Percentiles rank a stretch among this genome's conserved stretches.
Evolutionary conservation across 2,113 vertebrate genomes (phyloP).

Genomic region (Ophthalmolycus amberensis): DNA sequence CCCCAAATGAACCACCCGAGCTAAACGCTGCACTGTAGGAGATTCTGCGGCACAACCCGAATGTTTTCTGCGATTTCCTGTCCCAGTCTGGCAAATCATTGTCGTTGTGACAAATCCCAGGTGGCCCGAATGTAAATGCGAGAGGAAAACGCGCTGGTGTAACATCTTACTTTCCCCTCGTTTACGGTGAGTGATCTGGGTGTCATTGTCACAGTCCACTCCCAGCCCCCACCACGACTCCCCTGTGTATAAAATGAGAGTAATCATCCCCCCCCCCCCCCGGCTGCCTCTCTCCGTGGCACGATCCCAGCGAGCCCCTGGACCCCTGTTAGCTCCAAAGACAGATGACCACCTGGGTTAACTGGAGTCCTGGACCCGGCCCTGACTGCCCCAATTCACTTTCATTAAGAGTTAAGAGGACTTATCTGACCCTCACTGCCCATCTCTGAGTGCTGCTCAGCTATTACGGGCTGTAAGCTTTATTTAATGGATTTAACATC

Average conservation of each 20-base stretch:
- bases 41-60: background rate
- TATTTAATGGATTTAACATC: constrained; percentile 99
- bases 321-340: constrained; percentile 69
- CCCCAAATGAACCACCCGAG: constrained; percentile 10
- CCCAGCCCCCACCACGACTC: constrained; percentile 52
- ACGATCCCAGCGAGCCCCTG: constrained; percentile 47
- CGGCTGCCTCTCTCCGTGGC: constrained; percentile 33
- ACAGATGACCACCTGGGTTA: constrained; percentile 81
- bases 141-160: constrained; percentile 47
- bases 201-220: constrained; percentile 66
- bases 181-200: constrained; percentile 68
- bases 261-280: constrained; percentile 68
- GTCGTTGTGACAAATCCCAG: constrained; percentile 58
- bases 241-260: constrained; percentile 76
- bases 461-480: constrained; percentile 95
- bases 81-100: constrained; percentile 42
- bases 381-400: constrained; percentile 79
- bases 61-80: constrained; percentile 30
- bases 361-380: constrained; percentile 73
- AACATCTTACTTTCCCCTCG: constrained; percentile 74
- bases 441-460: constrained; percentile 89
- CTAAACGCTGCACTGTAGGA: background rate
- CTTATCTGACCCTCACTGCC: constrained; percentile 82
- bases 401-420: constrained; percentile 85
- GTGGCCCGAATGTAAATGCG: constrained; percentile 61